A percentile compares a stretch with the other conserved stretches of the same genome.
phyloP scores from a whole-genome alignment of 2,888 invertebrate species.

The Crematogaster levior region DNA sequence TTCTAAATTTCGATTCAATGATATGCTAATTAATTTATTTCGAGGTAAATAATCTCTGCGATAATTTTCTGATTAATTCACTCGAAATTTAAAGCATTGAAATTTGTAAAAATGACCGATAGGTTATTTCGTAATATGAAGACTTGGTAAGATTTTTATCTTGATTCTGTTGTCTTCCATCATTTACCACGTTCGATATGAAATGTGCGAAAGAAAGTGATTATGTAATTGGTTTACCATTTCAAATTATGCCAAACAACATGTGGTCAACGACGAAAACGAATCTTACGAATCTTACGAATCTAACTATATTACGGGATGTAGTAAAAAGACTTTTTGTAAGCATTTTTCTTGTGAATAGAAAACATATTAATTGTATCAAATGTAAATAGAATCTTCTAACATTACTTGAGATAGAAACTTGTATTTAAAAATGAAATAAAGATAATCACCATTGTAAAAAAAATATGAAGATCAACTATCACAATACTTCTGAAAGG shows the following conservation, averaged over 20 bases:
- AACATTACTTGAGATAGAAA: slow-evolving; percentile 51
- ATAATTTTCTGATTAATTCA: neutral
- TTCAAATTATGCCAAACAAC: slow-evolving; percentile 28
- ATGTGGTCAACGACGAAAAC: slow-evolving; percentile 17
- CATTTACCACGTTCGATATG: slow-evolving; percentile 22
- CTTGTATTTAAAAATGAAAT: slow-evolving; percentile 70
- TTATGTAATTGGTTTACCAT: neutral
- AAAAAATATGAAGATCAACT: slow-evolving; percentile 2
- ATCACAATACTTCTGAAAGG: neutral
- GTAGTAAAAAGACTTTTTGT: slow-evolving; percentile 28
- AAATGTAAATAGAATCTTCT: slow-evolving; percentile 70
- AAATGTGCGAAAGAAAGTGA: neutral
- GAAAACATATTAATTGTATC: slow-evolving; percentile 55
- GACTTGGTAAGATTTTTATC: slow-evolving; percentile 21
- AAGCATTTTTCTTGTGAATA: slow-evolving; percentile 39
- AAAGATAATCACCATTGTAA: slow-evolving; percentile 68
- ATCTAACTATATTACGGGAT: neutral
- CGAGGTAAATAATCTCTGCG: neutral
- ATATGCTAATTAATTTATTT: neutral
- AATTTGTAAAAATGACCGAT: neutral
- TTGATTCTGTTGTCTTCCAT: slow-evolving; percentile 65
- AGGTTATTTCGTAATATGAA: neutral
- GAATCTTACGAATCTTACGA: neutral
- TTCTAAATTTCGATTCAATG: neutral
- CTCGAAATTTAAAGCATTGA: neutral